Evolutionary conservation across 2,113 vertebrate species (phyloP), one percentile per base, ranked within the genome.

Genomic region (Chionodraco myersi): DNA sequence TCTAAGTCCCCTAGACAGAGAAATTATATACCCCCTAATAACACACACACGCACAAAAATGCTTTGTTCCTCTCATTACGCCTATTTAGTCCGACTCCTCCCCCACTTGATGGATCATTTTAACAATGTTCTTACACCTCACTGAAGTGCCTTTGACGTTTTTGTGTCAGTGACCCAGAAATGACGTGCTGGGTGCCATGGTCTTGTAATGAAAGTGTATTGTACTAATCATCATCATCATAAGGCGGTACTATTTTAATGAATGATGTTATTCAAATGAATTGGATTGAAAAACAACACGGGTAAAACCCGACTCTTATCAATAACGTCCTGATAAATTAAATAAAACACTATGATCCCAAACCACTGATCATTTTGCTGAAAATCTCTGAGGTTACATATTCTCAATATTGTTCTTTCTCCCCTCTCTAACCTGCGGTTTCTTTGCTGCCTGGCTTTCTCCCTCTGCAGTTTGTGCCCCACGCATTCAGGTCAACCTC

Each of bases 1-100:
- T 64, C 63, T 49, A 71, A 57, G 62, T 85, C 85, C 75, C 75
- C 78, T 15, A 47, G 80, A 78, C 78, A 3, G 73, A 45, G n/a
- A 53, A 69, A 41, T 80, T 69, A 75, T 69, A 75, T 48, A 48
- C 49, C 75, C 82, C 54, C 63, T 1, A 34, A 34, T 34, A 30
- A 26, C 23, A 69, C 61, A 34, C 47, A 80, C 10, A 21, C 53
- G 44, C 60, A 62, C 60, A 62, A 61, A 64, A 47, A 49, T 52
- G 65, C 72, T 48, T 52, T 6, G 36, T 41, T 68, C 53, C 21
- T 68, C 62, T 82, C 72, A 88, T 85, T 82, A 72, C 0, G 5
- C 44, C 48, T 63, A 6, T 70, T 70, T 53, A 71, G 77, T 64
- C 12, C 0, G 34, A 51, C 64, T 62, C 78, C 80, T 74, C 63